Evolutionary conservation across 2,113 vertebrate genomes (phyloP).

Genomic region (Pavo muticus): DNA sequence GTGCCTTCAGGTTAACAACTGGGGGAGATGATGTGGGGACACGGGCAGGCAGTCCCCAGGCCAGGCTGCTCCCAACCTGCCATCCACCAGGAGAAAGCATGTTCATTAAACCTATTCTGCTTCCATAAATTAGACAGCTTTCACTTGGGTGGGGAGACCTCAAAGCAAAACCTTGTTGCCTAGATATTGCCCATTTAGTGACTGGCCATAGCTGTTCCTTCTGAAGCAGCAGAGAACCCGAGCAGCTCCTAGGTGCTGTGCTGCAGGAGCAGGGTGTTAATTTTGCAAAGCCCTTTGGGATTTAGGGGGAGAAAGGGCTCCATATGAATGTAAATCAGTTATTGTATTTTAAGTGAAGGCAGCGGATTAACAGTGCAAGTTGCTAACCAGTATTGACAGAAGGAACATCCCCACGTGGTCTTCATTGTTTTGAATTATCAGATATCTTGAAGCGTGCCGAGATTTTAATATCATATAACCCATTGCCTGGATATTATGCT

Average conservation of each 20-base stretch:
- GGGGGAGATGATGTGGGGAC: not conserved
- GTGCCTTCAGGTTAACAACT: not conserved
- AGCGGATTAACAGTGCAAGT: not conserved
- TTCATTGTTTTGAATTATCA: not conserved
- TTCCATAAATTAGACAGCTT: not conserved
- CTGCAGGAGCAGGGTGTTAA: not conserved
- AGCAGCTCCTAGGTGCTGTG: not conserved
- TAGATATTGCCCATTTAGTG: accelerated
- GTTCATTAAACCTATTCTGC: not conserved
- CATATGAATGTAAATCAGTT: not conserved
- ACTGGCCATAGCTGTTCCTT: not conserved
- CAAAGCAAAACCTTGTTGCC: not conserved
- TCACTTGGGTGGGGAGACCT: not conserved
- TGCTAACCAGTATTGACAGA: not conserved
- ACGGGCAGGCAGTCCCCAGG: not conserved
- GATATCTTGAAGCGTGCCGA: not conserved
- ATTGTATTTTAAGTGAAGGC: not conserved
- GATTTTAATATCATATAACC: not conserved
- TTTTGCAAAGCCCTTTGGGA: not conserved
- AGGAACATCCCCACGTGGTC: not conserved
- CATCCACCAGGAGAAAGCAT: accelerated
- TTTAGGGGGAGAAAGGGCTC: not conserved
- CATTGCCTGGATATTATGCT: conserved; percentile 9
- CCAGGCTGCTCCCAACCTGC: not conserved
- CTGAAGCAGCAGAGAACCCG: not conserved